These are phyloP conservation scores for Willowsia nigromaculata DNA, from an alignment of 2,888 invertebrate species.

Conservation along the genomic window DNA sequence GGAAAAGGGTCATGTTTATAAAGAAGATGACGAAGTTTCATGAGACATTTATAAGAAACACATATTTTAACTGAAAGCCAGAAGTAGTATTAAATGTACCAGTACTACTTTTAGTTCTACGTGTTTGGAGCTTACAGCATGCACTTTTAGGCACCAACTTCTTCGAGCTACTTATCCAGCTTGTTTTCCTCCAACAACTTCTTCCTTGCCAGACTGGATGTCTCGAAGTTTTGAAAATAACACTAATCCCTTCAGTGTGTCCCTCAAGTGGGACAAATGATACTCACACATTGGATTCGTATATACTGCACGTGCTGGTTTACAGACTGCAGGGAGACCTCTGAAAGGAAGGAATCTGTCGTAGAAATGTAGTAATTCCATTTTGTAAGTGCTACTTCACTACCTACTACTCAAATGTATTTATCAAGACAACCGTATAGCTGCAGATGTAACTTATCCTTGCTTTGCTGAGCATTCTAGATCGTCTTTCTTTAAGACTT, in stretches of 20 bases:
- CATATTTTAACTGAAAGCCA: background rate
- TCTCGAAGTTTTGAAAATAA: slow-evolving; percentile 57
- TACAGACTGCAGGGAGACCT: background rate
- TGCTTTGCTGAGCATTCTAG: background rate
- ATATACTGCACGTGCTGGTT: background rate
- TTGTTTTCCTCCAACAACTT: background rate
- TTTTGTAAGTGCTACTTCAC: background rate
- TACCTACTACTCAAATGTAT: background rate
- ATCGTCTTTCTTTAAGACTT: background rate
- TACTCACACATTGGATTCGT: background rate
- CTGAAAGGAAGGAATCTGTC: background rate
- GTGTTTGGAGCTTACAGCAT: background rate
- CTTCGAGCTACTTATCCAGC: background rate
- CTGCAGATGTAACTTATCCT: background rate
- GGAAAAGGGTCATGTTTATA: background rate
- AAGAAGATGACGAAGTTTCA: slow-evolving; percentile 17
- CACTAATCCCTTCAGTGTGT: slow-evolving; percentile 67
- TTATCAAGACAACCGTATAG: background rate
- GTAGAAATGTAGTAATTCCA: background rate
- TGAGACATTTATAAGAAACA: background rate
- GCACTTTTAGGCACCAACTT: slow-evolving; percentile 5
- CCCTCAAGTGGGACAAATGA: slow-evolving; percentile 62
- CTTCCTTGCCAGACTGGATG: slow-evolving; percentile 46
- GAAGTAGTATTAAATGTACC: background rate
- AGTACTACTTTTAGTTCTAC: background rate